Percentiles rank a stretch among this genome's conserved stretches.
phyloP scores from a whole-genome alignment of 2,113 vertebrate species.

The Pyxicephalus adspersus region DNA sequence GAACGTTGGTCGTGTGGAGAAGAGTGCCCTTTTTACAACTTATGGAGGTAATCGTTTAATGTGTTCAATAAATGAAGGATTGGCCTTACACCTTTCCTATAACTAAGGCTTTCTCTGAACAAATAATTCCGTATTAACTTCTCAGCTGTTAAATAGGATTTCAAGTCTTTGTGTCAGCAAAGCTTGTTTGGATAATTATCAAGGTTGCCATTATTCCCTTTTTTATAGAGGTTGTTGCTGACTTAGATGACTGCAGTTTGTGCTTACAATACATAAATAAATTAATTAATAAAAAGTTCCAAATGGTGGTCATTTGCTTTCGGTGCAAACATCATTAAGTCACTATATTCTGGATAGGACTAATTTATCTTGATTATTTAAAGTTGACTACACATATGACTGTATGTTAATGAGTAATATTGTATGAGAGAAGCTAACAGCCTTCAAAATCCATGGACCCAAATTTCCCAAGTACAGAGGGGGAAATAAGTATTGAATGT shows the following conservation, averaged over 20 bases:
- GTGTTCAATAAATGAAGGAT: conserved; percentile 25
- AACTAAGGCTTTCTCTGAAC: not conserved
- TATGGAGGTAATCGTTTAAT: conserved; percentile 35
- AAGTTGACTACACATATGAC: not conserved
- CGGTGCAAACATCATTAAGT: not conserved
- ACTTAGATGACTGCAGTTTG: not conserved
- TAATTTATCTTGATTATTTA: not conserved
- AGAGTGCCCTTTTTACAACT: not conserved
- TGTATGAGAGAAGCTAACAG: no score
- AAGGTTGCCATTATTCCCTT: conserved; percentile 10
- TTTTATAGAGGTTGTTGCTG: not conserved
- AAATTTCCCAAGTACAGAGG: no score
- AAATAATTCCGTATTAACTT: not conserved
- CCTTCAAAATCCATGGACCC: no score
- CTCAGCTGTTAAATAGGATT: conserved; percentile 40
- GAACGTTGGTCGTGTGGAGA: not conserved
- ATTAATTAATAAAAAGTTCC: no score
- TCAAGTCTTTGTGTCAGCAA: conserved; percentile 4
- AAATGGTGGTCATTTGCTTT: conserved; percentile 2
- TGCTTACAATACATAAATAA: conserved; percentile 12
- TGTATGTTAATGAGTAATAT: no score
- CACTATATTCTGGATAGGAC: not conserved
- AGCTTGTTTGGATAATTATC: conserved; percentile 29
- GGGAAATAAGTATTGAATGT: no score
- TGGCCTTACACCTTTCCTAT: conserved; percentile 8